Conservation (phyloP, 2,888 invertebrate genomes). For the Steinernema scapterisci region DNA sequence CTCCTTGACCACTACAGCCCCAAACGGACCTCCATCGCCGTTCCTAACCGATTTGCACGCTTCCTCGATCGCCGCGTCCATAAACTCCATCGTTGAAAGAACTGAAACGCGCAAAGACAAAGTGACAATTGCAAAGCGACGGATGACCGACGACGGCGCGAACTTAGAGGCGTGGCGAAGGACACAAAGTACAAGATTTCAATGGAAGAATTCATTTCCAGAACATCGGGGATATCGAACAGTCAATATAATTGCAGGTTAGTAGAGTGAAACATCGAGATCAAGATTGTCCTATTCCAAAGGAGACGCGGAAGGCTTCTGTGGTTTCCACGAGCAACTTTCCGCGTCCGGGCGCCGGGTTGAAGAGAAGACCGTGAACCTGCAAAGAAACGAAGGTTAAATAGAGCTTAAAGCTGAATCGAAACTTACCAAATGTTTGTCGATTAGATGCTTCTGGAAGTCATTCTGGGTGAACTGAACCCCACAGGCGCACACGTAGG, state of each 20-base stretch:
- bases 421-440: background rate
- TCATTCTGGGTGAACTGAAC: background rate
- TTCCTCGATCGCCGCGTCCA: conserved; percentile 59
- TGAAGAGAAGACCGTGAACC: background rate
- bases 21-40: conserved; percentile 65
- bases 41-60: conserved; percentile 52
- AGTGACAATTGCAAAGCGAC: too few relatives aligned
- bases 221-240: too few relatives aligned
- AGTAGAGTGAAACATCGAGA: background rate
- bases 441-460: background rate
- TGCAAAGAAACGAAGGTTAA: background rate
- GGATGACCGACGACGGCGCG: too few relatives aligned
- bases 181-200: too few relatives aligned
- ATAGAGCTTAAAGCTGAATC: background rate
- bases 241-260: too few relatives aligned
- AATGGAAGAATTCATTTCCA: too few relatives aligned
- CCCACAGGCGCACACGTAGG: background rate
- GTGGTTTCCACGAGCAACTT: conserved; percentile 5
- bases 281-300: background rate
- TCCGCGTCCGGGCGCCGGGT: background rate
- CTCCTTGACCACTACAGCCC: conserved; percentile 60
- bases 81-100: conserved; percentile 50
- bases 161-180: too few relatives aligned
- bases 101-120: too few relatives aligned
- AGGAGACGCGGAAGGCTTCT: background rate